Percentiles rank a stretch among this genome's conserved stretches.
phyloP scores from a whole-genome alignment of 2,888 invertebrate genomes.

The Erebia epiphron region DNA sequence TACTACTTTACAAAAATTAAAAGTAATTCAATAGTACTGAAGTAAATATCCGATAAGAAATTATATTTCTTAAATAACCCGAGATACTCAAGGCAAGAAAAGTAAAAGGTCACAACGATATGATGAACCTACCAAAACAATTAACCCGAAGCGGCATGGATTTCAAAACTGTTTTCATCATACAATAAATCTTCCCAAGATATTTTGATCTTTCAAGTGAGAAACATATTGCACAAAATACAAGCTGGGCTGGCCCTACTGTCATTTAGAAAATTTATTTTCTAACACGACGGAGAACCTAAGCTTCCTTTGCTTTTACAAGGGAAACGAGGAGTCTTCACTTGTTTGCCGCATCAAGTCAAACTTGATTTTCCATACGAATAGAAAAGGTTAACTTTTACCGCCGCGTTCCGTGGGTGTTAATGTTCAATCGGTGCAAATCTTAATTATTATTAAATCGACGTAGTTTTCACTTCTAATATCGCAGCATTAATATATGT shows the following conservation, averaged over 20 bases:
- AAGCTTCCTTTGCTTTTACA: conserved; percentile 16
- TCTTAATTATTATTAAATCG: conserved; percentile 6
- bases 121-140: neutral
- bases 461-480: neutral
- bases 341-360: conserved; percentile 20
- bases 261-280: conserved; percentile 21
- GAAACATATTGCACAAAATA: neutral
- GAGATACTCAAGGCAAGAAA: no score
- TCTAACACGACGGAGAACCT: conserved; percentile 7
- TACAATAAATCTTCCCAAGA: neutral
- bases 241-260: neutral
- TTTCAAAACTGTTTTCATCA: neutral
- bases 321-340: conserved; percentile 30
- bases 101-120: neutral
- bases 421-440: conserved; percentile 7
- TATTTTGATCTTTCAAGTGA: neutral
- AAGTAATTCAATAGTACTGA: neutral
- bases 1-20: neutral
- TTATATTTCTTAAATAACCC: neutral
- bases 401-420: conserved; percentile 21
- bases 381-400: conserved; percentile 39
- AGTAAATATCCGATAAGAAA: neutral
- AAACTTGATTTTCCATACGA: conserved; percentile 32
- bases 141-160: neutral
- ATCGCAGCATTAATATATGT: no score